phyloP scores from a whole-genome alignment of 2,113 vertebrate genomes.

The Sander vitreus region DNA sequence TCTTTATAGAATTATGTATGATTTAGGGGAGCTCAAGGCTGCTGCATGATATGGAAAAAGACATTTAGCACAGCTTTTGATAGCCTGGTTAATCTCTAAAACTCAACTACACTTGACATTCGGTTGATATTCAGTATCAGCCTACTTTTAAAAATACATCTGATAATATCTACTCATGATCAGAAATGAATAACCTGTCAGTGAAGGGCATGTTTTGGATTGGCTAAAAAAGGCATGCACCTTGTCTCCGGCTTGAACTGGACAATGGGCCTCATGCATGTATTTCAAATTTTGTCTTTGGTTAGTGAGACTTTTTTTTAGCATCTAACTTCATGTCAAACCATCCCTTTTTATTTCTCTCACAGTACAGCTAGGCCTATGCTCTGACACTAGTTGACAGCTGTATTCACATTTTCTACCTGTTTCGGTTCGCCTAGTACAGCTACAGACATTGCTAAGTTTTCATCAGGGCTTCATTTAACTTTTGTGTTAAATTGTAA shows the following conservation, averaged over 20 bases:
- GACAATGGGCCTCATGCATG: not conserved
- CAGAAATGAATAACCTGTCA: not conserved
- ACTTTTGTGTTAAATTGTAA: no score
- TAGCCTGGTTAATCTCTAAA: not conserved
- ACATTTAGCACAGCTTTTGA: not conserved
- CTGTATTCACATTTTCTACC: not conserved
- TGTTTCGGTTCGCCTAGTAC: not conserved
- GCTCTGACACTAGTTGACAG: not conserved
- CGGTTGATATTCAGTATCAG: not conserved
- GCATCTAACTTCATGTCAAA: not conserved
- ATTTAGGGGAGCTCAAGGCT: not conserved
- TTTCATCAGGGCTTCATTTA: not conserved
- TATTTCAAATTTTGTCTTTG: not conserved
- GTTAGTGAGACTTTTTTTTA: not conserved
- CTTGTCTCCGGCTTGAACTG: not conserved
- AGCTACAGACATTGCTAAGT: not conserved
- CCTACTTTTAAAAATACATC: not conserved
- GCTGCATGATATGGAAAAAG: not conserved
- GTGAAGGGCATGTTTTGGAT: slow-evolving; percentile 5
- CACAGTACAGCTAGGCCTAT: not conserved
- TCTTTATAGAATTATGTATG: not conserved
- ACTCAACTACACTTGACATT: not conserved
- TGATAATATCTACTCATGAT: not conserved
- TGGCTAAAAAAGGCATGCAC: no score
- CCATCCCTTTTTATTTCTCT: not conserved